Conservation (phyloP, 2,113 vertebrate genomes). For the Dipodomys spectabilis region DNA sequence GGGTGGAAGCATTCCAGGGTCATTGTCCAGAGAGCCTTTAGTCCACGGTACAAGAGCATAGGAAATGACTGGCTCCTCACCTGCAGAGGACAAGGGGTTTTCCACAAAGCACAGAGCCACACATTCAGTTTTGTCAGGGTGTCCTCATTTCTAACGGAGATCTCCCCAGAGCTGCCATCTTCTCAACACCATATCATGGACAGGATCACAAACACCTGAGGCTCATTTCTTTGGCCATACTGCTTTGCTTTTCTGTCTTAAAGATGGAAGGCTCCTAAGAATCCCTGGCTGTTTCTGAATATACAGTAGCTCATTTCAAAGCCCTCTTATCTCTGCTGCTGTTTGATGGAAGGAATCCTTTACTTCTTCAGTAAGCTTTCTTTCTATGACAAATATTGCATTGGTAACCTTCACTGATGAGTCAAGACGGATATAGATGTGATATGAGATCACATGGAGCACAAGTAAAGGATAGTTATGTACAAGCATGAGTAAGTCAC, state of each 20-base stretch:
- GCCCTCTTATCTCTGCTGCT: constrained; percentile 79
- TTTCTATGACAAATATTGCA: constrained; percentile 81
- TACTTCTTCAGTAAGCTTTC: constrained; percentile 82
- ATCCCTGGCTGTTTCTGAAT: background rate
- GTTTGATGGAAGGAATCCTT: constrained; percentile 78
- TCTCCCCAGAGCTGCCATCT: background rate
- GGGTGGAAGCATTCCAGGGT: too few relatives aligned
- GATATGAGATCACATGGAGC: constrained; percentile 39
- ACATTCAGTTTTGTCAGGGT: background rate
- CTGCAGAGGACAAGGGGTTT: background rate
- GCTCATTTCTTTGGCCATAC: background rate
- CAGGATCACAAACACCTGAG: background rate
- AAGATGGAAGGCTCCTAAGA: background rate
- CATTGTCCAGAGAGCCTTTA: too few relatives aligned
- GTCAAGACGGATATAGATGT: background rate
- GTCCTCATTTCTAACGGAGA: background rate
- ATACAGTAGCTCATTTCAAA: background rate
- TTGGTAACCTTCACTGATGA: constrained; percentile 80
- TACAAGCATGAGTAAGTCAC: background rate
- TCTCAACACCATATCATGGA: background rate
- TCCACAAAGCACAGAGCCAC: background rate
- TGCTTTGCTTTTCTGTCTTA: background rate
- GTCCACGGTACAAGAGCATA: too few relatives aligned
- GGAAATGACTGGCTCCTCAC: background rate
- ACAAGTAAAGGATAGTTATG: constrained; percentile 5